Percentiles rank a stretch among this genome's conserved stretches.
Evolutionary conservation across 2,888 invertebrate species (phyloP).

Genomic region (Perizoma affinitatum): DNA sequence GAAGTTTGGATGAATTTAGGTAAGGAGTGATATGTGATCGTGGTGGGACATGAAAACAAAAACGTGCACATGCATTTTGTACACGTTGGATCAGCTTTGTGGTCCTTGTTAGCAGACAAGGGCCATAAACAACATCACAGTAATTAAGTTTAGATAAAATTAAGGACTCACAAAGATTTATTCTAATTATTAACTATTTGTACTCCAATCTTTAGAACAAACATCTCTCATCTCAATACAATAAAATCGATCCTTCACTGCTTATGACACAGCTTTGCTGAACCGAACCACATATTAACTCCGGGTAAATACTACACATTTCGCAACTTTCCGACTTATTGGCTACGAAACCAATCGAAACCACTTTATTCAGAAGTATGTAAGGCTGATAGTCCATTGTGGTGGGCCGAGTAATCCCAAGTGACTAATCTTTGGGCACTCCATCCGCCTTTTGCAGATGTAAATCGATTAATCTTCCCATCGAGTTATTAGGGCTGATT

Average conservation of each 20-base stretch:
- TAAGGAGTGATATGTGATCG: too few relatives aligned
- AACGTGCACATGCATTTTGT: too few relatives aligned
- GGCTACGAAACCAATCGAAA: constrained; percentile 33
- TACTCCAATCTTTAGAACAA: too few relatives aligned
- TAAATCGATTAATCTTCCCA: constrained; percentile 76
- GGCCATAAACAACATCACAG: too few relatives aligned
- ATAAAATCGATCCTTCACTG: constrained; percentile 24
- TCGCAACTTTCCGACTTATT: constrained; percentile 44
- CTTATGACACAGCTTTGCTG: constrained; percentile 34
- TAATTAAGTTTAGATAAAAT: too few relatives aligned
- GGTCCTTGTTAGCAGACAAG: too few relatives aligned
- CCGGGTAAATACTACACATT: constrained; percentile 33
- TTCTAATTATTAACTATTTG: too few relatives aligned
- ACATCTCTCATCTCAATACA: constrained; percentile 21
- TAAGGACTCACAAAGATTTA: too few relatives aligned
- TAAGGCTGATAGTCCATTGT: constrained; percentile 41
- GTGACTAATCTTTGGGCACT: constrained; percentile 73
- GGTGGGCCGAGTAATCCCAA: constrained; percentile 58
- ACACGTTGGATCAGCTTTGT: too few relatives aligned
- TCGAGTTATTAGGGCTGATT: constrained; percentile 66
- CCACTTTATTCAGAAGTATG: constrained; percentile 32
- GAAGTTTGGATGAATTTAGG: too few relatives aligned
- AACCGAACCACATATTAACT: constrained; percentile 36
- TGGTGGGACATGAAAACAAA: too few relatives aligned
- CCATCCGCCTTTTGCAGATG: constrained; percentile 71